phyloP scores from a whole-genome alignment of 2,113 vertebrate species.

The Dicrurus megarhynchus region DNA sequence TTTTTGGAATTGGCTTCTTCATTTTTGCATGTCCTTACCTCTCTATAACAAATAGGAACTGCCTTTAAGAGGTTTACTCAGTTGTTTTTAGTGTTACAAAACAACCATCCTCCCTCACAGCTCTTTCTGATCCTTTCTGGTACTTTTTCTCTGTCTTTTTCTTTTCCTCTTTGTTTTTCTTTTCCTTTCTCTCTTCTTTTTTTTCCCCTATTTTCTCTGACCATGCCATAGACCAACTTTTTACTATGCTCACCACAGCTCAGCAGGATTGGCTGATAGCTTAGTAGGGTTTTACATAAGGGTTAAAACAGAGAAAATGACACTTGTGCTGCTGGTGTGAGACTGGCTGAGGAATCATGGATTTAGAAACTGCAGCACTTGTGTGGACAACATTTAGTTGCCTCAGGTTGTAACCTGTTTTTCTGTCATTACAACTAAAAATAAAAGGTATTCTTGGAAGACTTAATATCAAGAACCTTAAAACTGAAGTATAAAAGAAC shows the following conservation, averaged over 20 bases:
- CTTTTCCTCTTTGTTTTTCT: neutral
- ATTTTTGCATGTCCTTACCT: neutral
- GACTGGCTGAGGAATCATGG: neutral
- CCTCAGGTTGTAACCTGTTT: neutral
- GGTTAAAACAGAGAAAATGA: neutral
- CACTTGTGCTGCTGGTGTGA: neutral
- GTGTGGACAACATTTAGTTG: neutral
- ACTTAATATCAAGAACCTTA: neutral
- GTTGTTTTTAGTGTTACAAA: neutral
- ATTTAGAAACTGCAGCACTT: neutral
- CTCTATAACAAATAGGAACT: neutral
- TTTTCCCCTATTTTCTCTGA: neutral
- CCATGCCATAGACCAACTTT: neutral
- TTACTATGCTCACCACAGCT: neutral
- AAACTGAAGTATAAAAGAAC: neutral
- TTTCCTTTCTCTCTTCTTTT: neutral
- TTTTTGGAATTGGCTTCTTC: neutral
- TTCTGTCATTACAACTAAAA: neutral
- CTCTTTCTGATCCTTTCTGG: neutral
- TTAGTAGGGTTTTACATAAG: neutral
- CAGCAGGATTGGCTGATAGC: neutral
- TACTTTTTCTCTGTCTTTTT: neutral
- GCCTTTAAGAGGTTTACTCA: neutral
- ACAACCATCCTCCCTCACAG: neutral
- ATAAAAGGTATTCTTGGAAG: neutral